Base-by-base conservation (phyloP, 2,888 invertebrate species). In the Ectemnius continuus region DNA sequence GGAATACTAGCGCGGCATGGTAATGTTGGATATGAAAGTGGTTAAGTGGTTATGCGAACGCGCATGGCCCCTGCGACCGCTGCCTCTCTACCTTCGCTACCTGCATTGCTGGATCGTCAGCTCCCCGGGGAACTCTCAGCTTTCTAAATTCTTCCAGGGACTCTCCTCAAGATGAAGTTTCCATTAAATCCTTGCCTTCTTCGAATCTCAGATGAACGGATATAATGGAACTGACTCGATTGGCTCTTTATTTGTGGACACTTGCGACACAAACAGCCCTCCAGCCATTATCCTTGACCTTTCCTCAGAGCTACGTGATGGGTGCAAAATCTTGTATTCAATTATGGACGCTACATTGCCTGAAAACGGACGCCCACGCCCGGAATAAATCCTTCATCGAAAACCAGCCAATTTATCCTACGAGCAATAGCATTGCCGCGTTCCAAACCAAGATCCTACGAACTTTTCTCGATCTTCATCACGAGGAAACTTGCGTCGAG, bases 11-110 rank as follows among this genome's bases (percentile, higher is more conserved):
- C 36, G 71, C 73, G 73, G 72, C 75, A 78, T 78, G 69, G 75
- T 76, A 80, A 81, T 63, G 69, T 48, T 68, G 78, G 78, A 75
- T 67, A 70, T 67, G 78, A 73, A 80, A 80, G 64, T 75, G 57
- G 66, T 52, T 36, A 36, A 36, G 36, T 36, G 36, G 36, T 36
- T 36, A 36, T 36, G 8, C 36, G 36, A 36, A 36, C 36, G 36
- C 36, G 36, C 36, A 11, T 8, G 36, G 36, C 36, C 36, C 1
- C 36, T 36, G 36, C 36, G 36, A 36, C 36, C 36, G 36, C 36
- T 11, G 36, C 36, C 36, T 36, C 36, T 36, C 36, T 36, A 36
- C 36, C 36, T 36, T 6, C 5, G 36, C 36, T 36, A 36, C 36
- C 36, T 36, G 36, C 11, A 36, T 11, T 36, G 36, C 5, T 36